phyloP scores from a whole-genome alignment of 1,140 invertebrate genomes.

The Zeugodacus cucurbitae region DNA sequence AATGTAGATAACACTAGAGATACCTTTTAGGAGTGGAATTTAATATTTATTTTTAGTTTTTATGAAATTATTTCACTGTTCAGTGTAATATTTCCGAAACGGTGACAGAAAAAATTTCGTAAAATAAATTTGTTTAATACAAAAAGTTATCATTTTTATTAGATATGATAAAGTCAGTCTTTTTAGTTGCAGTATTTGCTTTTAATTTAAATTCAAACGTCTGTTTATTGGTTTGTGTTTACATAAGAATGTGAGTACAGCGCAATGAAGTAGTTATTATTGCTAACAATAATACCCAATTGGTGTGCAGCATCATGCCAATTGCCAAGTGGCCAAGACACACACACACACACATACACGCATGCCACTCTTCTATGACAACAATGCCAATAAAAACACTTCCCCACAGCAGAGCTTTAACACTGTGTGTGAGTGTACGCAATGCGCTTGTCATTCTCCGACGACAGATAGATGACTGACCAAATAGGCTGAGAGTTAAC shows the following conservation, averaged over 20 bases:
- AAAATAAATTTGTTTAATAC: too few species aligned
- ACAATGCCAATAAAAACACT: constrained; percentile 21
- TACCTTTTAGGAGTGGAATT: too few species aligned
- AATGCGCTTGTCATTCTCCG: not conserved
- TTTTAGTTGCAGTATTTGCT: too few species aligned
- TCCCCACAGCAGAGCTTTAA: not conserved
- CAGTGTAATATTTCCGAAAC: too few species aligned
- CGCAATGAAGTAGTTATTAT: not conserved
- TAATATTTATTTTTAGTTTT: too few species aligned
- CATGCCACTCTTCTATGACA: not conserved
- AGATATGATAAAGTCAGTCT: too few species aligned
- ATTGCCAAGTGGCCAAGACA: not conserved
- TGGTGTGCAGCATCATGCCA: not conserved
- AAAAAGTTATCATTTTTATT: too few species aligned
- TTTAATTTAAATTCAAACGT: too few species aligned
- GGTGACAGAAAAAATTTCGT: too few species aligned
- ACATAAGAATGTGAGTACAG: not conserved
- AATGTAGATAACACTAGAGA: too few species aligned
- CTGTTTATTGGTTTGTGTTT: too few species aligned
- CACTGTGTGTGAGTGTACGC: not conserved
- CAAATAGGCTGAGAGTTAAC: not conserved
- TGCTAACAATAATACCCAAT: not conserved
- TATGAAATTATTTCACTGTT: too few species aligned
- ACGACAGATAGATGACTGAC: constrained; percentile 28
- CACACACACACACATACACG: not conserved